These are phyloP conservation scores for Latrodectus elegans DNA, from an alignment of 2,888 invertebrate species.

Conservation along the genomic window DNA sequence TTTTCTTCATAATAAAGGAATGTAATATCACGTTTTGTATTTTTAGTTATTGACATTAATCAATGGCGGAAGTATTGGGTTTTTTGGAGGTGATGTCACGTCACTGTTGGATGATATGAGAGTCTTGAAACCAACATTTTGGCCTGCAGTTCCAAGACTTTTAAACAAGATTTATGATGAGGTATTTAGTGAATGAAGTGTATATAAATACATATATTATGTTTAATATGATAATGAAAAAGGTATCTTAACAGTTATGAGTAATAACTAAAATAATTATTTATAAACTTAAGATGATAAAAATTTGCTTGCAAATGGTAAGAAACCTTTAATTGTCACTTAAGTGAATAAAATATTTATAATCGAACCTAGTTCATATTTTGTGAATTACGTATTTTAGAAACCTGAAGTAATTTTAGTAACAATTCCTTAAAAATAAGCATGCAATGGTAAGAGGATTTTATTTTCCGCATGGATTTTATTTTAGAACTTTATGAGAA, in stretches of 20 bases:
- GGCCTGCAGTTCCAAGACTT: conserved; percentile 96
- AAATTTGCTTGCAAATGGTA: not conserved
- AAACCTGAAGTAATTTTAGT: no score
- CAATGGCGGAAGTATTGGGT: conserved; percentile 94
- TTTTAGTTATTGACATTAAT: conserved; percentile 88
- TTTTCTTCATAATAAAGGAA: not conserved
- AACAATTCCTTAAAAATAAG: no score
- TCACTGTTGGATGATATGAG: conserved; percentile 87
- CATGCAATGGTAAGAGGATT: no score
- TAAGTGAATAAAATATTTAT: not conserved
- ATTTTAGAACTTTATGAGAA: no score
- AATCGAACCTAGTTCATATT: no score
- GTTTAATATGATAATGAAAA: conserved; percentile 8
- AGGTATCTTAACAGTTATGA: not conserved
- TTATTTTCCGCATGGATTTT: no score
- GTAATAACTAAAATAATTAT: not conserved
- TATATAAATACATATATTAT: not conserved
- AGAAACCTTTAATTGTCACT: not conserved
- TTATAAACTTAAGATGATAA: not conserved
- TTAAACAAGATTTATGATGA: conserved; percentile 96
- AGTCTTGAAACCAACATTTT: conserved; percentile 91
- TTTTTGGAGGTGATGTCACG: conserved; percentile 94
- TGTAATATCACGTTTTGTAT: not conserved
- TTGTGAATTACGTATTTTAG: no score
- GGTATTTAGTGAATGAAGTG: conserved; percentile 72